phyloP scores from a whole-genome alignment of 2,888 invertebrate genomes.

The Athalia circularis region DNA sequence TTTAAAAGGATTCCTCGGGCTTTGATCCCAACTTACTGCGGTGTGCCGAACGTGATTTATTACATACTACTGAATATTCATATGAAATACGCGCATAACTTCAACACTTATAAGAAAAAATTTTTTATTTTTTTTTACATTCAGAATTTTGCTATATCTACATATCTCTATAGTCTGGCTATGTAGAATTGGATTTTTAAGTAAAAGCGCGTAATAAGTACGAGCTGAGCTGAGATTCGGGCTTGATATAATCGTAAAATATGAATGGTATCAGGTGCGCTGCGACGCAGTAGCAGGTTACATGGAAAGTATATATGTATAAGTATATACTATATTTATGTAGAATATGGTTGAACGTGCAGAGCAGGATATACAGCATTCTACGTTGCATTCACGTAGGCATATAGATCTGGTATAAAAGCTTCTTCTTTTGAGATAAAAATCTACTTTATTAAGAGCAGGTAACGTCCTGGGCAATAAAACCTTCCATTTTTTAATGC shows the following conservation, averaged over 20 bases:
- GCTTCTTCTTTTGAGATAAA: constrained; percentile 5
- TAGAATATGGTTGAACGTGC: too few relatives aligned
- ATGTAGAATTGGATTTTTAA: background rate
- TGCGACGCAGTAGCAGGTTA: constrained; percentile 6
- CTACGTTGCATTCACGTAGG: constrained; percentile 28
- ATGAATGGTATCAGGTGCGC: constrained; percentile 42
- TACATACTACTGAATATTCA: background rate
- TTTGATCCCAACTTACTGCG: background rate
- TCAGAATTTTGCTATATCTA: too few relatives aligned
- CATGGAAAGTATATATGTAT: background rate
- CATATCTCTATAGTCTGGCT: background rate
- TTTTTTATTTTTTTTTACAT: too few relatives aligned
- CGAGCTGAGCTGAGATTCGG: constrained; percentile 10
- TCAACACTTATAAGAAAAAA: background rate
- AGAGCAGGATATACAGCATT: too few relatives aligned
- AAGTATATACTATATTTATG: background rate
- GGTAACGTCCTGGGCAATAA: constrained; percentile 40
- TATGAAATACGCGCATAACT: background rate
- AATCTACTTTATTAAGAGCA: constrained; percentile 45
- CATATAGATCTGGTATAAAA: too few relatives aligned
- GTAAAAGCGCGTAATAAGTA: background rate
- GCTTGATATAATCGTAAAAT: constrained; percentile 28
- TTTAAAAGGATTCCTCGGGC: constrained; percentile 25
- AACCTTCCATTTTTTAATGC: constrained; percentile 41
- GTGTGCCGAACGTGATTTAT: constrained; percentile 30